Conservation (phyloP, 2,113 vertebrate genomes). For the Leptobrachium leishanense region DNA sequence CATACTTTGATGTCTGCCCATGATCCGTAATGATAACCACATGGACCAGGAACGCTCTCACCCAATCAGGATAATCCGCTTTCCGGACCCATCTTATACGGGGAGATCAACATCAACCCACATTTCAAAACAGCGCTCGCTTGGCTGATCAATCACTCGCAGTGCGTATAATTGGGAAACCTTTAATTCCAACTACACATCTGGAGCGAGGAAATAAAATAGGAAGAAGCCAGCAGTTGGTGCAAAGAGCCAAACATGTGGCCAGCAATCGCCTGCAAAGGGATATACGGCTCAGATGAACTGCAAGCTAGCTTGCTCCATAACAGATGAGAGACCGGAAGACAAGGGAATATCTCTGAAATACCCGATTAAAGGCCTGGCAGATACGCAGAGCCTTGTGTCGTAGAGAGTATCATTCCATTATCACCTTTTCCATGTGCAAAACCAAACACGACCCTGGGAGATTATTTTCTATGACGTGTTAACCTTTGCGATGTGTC, state of each 20-base stretch:
- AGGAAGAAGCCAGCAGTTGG: constrained; percentile 1
- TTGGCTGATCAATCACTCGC: constrained; percentile 35
- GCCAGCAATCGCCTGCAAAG: not conserved
- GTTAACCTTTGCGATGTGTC: not conserved
- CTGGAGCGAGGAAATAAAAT: constrained; percentile 29
- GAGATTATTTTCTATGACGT: not conserved
- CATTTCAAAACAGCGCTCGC: constrained; percentile 20
- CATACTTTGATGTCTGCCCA: constrained; percentile 41
- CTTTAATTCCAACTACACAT: constrained; percentile 32
- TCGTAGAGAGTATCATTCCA: not conserved
- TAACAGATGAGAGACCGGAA: not conserved
- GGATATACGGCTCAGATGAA: constrained; percentile 8
- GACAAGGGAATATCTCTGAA: not conserved
- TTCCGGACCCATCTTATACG: constrained; percentile 9
- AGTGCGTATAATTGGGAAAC: constrained; percentile 37
- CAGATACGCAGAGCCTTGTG: not conserved
- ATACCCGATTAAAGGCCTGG: not conserved
- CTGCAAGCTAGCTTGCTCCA: not conserved
- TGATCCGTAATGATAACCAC: constrained; percentile 36
- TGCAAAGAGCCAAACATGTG: constrained; percentile 6
- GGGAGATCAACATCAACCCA: constrained; percentile 1
- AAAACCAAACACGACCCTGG: not conserved
- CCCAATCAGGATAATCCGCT: constrained; percentile 32
- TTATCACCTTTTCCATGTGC: not conserved
- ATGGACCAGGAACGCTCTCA: constrained; percentile 28